These are phyloP conservation scores for Corydoras sp. DNA, from an alignment of 2,113 vertebrate genomes.

Conservation along the genomic window DNA sequence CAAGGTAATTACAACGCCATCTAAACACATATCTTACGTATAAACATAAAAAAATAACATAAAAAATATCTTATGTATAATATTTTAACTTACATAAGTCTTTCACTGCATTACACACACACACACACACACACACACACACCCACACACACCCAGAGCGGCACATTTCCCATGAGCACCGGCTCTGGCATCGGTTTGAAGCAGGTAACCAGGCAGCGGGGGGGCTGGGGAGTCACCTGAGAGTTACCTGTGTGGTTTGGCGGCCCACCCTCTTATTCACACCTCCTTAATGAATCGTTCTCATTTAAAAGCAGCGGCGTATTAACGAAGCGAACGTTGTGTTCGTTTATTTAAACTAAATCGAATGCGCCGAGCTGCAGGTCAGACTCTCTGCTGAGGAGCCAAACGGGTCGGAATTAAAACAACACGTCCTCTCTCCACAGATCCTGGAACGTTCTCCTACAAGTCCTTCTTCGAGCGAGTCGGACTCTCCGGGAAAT, in stretches of 20 bases:
- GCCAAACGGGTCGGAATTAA: too few species aligned
- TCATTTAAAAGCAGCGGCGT: too few species aligned
- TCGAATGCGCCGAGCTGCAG: too few species aligned
- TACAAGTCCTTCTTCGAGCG: constrained; percentile 63
- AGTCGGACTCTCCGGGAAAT: constrained; percentile 58
- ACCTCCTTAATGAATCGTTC: too few species aligned
- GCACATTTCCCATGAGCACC: constrained; percentile 34
- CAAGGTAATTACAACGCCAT: constrained; percentile 57
- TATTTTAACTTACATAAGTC: constrained; percentile 1
- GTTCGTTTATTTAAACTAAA: too few species aligned
- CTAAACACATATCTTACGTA: too few species aligned
- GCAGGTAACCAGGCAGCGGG: constrained; percentile 60
- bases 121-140: too few species aligned
- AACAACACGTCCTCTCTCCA: not conserved
- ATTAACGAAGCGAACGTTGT: too few species aligned
- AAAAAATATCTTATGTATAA: not conserved
- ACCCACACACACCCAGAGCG: constrained; percentile 9
- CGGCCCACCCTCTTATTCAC: too few species aligned
- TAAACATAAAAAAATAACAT: too few species aligned
- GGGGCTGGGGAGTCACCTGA: constrained; percentile 52
- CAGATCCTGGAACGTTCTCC: constrained; percentile 64
- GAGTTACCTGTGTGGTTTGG: constrained; percentile 53
- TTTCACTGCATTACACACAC: too few species aligned
- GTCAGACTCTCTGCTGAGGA: too few species aligned
- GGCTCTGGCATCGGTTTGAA: constrained; percentile 43